Conservation (phyloP, 2,113 vertebrate genomes). For the Lepus timidus region DNA sequence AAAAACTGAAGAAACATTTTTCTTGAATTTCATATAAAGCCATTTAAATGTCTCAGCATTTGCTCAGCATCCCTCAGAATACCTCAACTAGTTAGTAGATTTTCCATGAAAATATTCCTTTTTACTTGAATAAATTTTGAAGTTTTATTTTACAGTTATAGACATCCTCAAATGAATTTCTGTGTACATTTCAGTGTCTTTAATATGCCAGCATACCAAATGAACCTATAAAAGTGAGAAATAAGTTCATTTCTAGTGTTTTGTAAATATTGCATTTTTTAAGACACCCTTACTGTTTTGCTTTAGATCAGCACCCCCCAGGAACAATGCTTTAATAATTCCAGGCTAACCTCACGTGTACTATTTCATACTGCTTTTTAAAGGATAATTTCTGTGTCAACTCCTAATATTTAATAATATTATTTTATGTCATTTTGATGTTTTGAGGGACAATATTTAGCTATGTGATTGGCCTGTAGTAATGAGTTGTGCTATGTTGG, state of each 20-base stretch:
- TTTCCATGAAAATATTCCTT: slow-evolving; percentile 4
- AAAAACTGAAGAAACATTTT: background rate
- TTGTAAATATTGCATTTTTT: background rate
- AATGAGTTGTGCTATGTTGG: background rate
- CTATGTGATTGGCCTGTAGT: background rate
- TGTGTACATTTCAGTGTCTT: background rate
- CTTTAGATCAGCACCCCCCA: background rate
- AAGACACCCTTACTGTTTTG: background rate
- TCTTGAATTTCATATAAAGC: slow-evolving; percentile 22
- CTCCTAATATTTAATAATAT: background rate
- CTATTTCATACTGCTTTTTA: background rate
- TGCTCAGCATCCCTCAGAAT: background rate
- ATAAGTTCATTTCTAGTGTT: background rate
- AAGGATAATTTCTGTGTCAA: background rate
- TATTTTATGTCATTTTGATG: background rate
- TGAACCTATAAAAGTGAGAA: background rate
- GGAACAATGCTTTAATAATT: background rate
- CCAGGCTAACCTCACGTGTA: background rate
- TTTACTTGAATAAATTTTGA: slow-evolving; percentile 25
- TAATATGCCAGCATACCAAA: background rate
- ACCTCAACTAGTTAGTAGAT: background rate
- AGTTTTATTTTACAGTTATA: background rate
- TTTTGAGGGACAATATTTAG: slow-evolving; percentile 10
- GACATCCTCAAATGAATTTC: background rate
- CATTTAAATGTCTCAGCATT: background rate